A percentile compares a stretch with the other conserved stretches of the same genome.
Conservation (phyloP, 2,113 vertebrate genomes). For the Rhizomys pruinosus region DNA sequence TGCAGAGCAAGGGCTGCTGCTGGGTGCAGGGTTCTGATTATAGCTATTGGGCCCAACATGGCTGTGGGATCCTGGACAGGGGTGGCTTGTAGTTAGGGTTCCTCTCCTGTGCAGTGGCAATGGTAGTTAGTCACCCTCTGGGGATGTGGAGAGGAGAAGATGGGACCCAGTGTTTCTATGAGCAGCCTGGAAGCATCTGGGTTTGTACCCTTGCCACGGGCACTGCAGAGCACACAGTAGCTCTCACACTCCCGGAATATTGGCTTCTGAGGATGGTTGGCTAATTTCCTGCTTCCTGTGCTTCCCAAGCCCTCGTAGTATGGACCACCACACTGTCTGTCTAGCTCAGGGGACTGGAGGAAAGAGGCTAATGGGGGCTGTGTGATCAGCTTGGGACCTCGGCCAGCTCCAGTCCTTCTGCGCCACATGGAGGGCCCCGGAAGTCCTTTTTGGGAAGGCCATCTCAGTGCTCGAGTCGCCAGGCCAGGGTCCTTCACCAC, state of each 20-base stretch:
- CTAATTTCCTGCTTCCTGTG: too few species aligned
- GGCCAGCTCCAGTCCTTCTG: too few species aligned
- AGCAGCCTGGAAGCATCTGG: not conserved
- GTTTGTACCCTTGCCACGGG: not conserved
- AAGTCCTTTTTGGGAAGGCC: fast-evolving
- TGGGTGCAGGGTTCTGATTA: too few species aligned
- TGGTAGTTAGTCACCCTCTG: not conserved
- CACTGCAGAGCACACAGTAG: not conserved
- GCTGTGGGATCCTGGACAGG: not conserved
- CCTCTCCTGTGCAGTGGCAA: fast-evolving
- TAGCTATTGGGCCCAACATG: too few species aligned
- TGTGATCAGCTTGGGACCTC: not conserved
- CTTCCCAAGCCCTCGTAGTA: fast-evolving
- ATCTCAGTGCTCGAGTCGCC: fast-evolving
- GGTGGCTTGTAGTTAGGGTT: fast-evolving
- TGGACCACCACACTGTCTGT: fast-evolving
- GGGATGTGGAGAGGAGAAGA: too few species aligned
- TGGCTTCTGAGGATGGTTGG: fast-evolving
- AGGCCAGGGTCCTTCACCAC: fast-evolving
- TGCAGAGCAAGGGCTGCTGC: too few species aligned
- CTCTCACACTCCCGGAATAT: too few species aligned
- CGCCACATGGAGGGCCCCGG: fast-evolving
- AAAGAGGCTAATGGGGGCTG: too few species aligned
- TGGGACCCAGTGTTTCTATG: fast-evolving
- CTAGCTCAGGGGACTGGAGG: not conserved